Evolutionary conservation across 1,140 invertebrate species (phyloP).

Genomic region (Helicoverpa zea): DNA sequence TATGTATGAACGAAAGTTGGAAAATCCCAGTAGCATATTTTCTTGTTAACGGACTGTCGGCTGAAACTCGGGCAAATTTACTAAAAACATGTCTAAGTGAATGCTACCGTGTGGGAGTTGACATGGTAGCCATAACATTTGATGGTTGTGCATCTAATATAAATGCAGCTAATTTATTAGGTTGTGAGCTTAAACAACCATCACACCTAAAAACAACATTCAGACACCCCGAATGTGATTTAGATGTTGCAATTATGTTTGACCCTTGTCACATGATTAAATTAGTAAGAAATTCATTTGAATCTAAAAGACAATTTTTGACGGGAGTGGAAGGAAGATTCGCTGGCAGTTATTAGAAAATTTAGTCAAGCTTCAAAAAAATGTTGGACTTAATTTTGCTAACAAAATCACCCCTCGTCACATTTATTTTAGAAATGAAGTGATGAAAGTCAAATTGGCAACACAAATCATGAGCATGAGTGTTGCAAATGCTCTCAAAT

Average conservation of each 20-base stretch:
- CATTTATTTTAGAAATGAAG: slow-evolving; percentile 55
- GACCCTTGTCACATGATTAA: slow-evolving; percentile 51
- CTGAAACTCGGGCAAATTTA: slow-evolving; percentile 53
- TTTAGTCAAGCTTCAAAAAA: slow-evolving; percentile 55
- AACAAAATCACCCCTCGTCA: slow-evolving; percentile 52
- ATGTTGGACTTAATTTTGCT: slow-evolving; percentile 50
- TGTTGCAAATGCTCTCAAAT: slow-evolving; percentile 52
- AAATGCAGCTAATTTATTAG: slow-evolving; percentile 47
- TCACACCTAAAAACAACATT: slow-evolving; percentile 52
- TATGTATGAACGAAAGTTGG: slow-evolving; percentile 44
- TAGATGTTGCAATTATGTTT: slow-evolving; percentile 51
- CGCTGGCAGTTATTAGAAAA: slow-evolving; percentile 52
- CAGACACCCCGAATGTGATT: slow-evolving; percentile 47
- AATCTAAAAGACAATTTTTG: slow-evolving; percentile 53
- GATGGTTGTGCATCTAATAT: slow-evolving; percentile 56
- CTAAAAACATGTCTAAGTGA: slow-evolving; percentile 50
- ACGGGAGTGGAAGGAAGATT: slow-evolving; percentile 46
- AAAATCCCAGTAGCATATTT: slow-evolving; percentile 62
- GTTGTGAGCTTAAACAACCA: slow-evolving; percentile 37
- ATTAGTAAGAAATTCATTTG: slow-evolving; percentile 53
- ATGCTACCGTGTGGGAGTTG: slow-evolving; percentile 47
- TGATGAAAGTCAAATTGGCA: slow-evolving; percentile 60
- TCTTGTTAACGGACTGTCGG: slow-evolving; percentile 54
- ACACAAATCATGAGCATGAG: slow-evolving; percentile 54
- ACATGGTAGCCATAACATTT: slow-evolving; percentile 54